Percentiles rank a stretch among this genome's conserved stretches.
Evolutionary conservation across 2,888 invertebrate genomes (phyloP).

Genomic region (Brachylomia viminalis): DNA sequence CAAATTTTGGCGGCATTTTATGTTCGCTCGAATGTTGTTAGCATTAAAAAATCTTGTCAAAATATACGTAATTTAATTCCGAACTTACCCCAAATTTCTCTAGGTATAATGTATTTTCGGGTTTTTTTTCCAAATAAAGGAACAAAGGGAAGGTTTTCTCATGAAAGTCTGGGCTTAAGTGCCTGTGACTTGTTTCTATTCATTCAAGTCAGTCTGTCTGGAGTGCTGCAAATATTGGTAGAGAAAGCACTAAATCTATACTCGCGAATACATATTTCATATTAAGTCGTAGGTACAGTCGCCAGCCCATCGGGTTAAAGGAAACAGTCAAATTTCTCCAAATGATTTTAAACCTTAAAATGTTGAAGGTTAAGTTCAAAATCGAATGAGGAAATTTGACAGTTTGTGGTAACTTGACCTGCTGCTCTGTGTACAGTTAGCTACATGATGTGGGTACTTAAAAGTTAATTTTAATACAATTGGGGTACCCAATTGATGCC

Average conservation of each 20-base stretch:
- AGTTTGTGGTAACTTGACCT: too few relatives aligned
- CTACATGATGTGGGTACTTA: too few relatives aligned
- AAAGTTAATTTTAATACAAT: too few relatives aligned
- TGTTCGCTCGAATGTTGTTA: neutral
- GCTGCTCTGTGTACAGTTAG: too few relatives aligned
- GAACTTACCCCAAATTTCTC: neutral
- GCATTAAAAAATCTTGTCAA: neutral
- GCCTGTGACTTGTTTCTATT: constrained; percentile 18
- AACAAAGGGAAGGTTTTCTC: neutral
- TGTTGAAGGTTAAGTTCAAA: too few relatives aligned
- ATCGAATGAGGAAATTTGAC: too few relatives aligned
- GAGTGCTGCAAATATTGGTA: neutral
- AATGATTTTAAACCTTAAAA: too few relatives aligned
- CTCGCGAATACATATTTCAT: neutral
- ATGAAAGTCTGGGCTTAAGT: constrained; percentile 12
- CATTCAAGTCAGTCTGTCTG: neutral
- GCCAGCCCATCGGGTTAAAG: too few relatives aligned
- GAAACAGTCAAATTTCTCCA: too few relatives aligned
- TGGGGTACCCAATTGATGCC: too few relatives aligned
- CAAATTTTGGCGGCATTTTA: neutral
- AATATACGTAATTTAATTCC: neutral
- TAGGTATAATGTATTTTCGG: neutral
- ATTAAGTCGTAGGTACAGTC: neutral
- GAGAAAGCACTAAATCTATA: constrained; percentile 10
- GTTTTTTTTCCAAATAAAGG: constrained; percentile 16